Evolutionary conservation across 2,797 vertebrate genomes (phyloP).

Genomic region (Alectoris magna): DNA sequence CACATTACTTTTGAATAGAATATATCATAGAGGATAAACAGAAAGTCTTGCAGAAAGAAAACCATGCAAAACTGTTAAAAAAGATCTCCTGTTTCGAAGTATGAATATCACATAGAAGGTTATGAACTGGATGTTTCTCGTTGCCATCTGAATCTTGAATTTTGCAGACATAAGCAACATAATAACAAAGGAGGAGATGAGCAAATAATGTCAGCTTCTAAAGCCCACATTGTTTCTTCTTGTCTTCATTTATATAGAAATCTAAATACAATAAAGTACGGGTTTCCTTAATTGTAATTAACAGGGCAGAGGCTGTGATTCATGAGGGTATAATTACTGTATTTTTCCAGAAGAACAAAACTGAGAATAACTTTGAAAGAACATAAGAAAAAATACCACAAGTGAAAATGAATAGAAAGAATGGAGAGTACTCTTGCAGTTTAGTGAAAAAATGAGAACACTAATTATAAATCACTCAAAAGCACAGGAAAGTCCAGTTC

Average conservation of each 20-base stretch:
- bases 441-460: not conserved
- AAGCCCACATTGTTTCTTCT: not conserved
- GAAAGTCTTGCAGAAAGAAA: not conserved
- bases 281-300: constrained; percentile 56
- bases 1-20: not conserved
- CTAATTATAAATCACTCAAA: constrained; percentile 43
- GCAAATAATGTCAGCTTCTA: constrained; percentile 14
- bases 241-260: constrained; percentile 24
- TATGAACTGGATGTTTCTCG: not conserved
- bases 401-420: constrained; percentile 31
- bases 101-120: not conserved
- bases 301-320: constrained; percentile 36
- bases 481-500: constrained; percentile 3
- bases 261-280: constrained; percentile 29
- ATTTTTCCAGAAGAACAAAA: constrained; percentile 45
- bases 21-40: not conserved
- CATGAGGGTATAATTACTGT: constrained; percentile 51
- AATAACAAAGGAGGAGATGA: not conserved
- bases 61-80: not conserved
- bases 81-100: not conserved
- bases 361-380: constrained; percentile 43
- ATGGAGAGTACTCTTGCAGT: not conserved
- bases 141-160: not conserved
- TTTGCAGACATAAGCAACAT: constrained; percentile 12
- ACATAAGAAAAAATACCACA: constrained; percentile 18